A percentile compares a stretch with the other conserved stretches of the same genome.
These are phyloP conservation scores for Tetheella fluctuosa DNA, from an alignment of 2,888 invertebrate genomes.

Conservation along the genomic window DNA sequence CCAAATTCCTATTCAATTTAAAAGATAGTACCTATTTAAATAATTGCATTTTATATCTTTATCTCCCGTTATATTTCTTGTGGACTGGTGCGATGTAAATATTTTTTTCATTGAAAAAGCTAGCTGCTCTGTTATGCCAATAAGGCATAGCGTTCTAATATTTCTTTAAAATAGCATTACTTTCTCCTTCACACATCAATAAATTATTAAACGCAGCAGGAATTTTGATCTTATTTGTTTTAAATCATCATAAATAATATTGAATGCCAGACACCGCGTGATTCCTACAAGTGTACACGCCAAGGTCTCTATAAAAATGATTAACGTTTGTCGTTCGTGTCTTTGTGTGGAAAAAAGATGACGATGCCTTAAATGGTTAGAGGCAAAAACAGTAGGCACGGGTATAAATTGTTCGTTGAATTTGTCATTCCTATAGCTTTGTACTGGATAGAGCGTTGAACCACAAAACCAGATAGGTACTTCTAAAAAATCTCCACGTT, in stretches of 20 bases:
- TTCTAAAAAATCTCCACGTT: not conserved
- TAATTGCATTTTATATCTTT: too few species aligned
- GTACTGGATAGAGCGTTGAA: constrained; percentile 2
- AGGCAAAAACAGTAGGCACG: constrained; percentile 40
- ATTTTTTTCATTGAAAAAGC: not conserved
- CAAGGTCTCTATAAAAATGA: constrained; percentile 68
- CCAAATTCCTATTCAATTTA: too few species aligned
- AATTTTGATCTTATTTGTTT: constrained; percentile 72
- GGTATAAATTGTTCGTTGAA: constrained; percentile 26
- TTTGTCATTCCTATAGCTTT: constrained; percentile 20
- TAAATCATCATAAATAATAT: constrained; percentile 68
- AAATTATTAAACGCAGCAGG: constrained; percentile 57
- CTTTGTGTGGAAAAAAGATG: constrained; percentile 44
- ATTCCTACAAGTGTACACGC: constrained; percentile 56
- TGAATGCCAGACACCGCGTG: constrained; percentile 57
- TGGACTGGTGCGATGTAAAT: too few species aligned
- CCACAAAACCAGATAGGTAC: not conserved
- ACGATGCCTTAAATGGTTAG: constrained; percentile 33
- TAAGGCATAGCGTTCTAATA: not conserved
- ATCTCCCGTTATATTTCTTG: too few species aligned
- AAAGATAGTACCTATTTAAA: too few species aligned
- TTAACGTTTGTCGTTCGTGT: constrained; percentile 55
- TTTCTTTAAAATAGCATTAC: constrained; percentile 19
- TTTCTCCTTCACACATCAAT: constrained; percentile 44
- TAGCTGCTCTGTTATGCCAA: not conserved